A percentile compares a stretch with the other conserved stretches of the same genome.
Conservation (phyloP, 2,797 vertebrate genomes). For the Pangasius mekongensis region DNA sequence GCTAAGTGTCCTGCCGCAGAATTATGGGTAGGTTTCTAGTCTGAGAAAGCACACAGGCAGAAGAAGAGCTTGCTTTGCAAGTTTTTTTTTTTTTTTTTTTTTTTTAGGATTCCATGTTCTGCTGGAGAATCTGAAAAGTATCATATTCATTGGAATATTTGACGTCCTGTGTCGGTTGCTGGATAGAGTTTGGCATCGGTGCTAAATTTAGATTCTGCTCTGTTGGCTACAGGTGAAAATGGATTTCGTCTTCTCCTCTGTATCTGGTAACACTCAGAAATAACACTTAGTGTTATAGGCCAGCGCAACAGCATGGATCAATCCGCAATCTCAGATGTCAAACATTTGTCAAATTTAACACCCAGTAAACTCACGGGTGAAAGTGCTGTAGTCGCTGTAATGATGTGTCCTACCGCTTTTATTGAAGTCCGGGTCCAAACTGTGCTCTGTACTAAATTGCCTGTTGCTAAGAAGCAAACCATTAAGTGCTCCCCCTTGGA, state of each 20-base stretch:
- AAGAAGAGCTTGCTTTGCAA: conserved; percentile 8
- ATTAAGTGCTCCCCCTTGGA: background rate
- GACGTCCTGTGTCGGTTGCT: conserved; percentile 37
- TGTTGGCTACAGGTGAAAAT: conserved; percentile 29
- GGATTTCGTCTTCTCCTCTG: conserved; percentile 27
- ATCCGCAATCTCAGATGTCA: conserved; percentile 24
- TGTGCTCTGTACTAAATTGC: background rate
- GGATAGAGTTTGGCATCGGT: conserved; percentile 13
- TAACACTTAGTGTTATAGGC: conserved; percentile 11
- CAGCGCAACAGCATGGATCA: conserved; percentile 21
- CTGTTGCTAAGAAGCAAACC: background rate
- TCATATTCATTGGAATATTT: conserved; percentile 30
- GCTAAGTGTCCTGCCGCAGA: background rate
- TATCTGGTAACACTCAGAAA: conserved; percentile 28
- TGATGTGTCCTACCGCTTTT: background rate
- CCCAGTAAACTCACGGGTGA: conserved; percentile 15
- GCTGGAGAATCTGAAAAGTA: conserved; percentile 24
- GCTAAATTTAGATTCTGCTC: conserved; percentile 35
- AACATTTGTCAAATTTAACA: conserved; percentile 30
- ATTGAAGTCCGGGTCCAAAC: background rate
- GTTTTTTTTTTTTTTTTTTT: background rate
- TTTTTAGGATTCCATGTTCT: background rate
- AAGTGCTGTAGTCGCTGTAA: conserved; percentile 1
- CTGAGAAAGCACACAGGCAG: background rate
- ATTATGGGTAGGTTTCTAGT: conserved; percentile 15